Base-by-base conservation (phyloP, 2,888 invertebrate genomes). In the Chymomyza caudatula region DNA sequence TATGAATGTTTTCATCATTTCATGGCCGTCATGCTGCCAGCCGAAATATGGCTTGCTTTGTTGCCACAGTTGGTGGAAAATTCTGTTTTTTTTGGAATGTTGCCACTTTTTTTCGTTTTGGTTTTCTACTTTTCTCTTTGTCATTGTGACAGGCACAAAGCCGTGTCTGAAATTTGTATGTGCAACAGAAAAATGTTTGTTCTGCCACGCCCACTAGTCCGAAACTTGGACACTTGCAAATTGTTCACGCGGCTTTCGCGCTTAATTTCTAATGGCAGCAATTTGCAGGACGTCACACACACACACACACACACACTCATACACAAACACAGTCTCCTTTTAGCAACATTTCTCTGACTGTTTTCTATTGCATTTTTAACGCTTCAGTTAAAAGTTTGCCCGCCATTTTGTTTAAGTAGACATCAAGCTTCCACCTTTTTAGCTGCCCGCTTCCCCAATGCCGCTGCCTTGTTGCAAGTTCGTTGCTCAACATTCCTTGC, bases 1-100 rank as follows among this genome's bases (percentile, higher is more conserved):
- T 80, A 80, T 83, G 83, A 85, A 75, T 80, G 77, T 47, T 75
- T 63, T 58, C 59, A 73, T 73, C 70, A 58, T 66, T 61, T 54
- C 55, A 75, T 66, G 73, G 65, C 67, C 65, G 60, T 69, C 73
- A 60, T 67, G 64, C 75, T 74, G 67, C 47, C 47, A 47, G 47
- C 47, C 47, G 19, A 15, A 47, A 47, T 17, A 13, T 68, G 25
- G 25, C 49, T 54, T 62, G 54, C 56, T 17, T 61, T 54, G 15
- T 54, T 37, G 20, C 20, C 23, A 20, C 19, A 23, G 3, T 54
- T 6, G 17, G 25, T 29, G 23, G 22, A 6, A 54, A 15, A 15
- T 54, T 13, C 6, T 20, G 4, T 54, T 25, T 25, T 54, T 52
- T 29, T 55, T 29, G 25, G 58, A 49, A 23, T 49, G 53, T 53